A percentile compares a stretch with the other conserved stretches of the same genome.
Conservation (phyloP, 2,888 invertebrate genomes). For the Sinodicranocentrus sp. region DNA sequence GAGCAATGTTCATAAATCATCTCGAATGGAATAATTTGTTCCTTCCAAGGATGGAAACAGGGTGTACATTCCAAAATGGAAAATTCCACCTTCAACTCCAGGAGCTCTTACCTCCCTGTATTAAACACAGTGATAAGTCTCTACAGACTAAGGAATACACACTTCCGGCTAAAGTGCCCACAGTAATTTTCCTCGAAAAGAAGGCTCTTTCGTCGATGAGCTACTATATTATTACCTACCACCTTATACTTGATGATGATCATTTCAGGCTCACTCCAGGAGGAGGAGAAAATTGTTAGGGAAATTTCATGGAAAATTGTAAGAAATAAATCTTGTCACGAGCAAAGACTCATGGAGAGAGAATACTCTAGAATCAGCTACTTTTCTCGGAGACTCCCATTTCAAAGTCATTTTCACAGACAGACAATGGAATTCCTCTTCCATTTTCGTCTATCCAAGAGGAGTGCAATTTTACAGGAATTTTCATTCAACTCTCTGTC, state of each 20-base stretch:
- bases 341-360: not conserved
- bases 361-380: not conserved
- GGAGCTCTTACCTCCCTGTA: too few relatives aligned
- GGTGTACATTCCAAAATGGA: too few relatives aligned
- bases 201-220: too few relatives aligned
- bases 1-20: conserved; percentile 69
- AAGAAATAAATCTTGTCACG: conserved; percentile 56
- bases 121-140: too few relatives aligned
- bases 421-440: not conserved
- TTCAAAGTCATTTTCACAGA: not conserved
- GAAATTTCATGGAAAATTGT: conserved; percentile 51
- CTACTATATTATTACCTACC: too few relatives aligned
- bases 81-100: too few relatives aligned
- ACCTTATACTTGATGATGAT: too few relatives aligned
- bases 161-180: conserved; percentile 15
- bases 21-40: conserved; percentile 69
- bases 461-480: not conserved
- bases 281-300: conserved; percentile 39
- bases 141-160: too few relatives aligned
- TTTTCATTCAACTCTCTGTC: too few relatives aligned
- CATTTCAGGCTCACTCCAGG: too few relatives aligned
- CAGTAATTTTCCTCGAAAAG: too few relatives aligned
- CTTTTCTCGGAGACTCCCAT: not conserved
- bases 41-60: too few relatives aligned
- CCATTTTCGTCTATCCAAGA: not conserved